Evolutionary conservation across 2,797 vertebrate species (phyloP).

Genomic region (Psittacula echo): DNA sequence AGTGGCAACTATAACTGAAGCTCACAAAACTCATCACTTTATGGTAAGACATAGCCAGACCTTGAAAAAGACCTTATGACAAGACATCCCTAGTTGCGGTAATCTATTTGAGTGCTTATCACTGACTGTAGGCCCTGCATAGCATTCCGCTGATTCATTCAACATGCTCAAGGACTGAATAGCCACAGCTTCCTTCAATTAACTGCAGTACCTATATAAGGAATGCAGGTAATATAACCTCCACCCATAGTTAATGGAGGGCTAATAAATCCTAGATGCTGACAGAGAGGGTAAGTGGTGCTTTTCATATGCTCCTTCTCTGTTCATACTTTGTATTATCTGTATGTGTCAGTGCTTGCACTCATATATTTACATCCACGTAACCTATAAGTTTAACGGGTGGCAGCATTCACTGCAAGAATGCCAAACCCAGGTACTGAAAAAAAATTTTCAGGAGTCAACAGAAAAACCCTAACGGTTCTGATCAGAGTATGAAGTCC

Average conservation of each 20-base stretch:
- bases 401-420: not conserved
- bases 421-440: not conserved
- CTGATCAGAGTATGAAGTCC: not conserved
- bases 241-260: not conserved
- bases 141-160: not conserved
- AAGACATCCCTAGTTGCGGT: not conserved
- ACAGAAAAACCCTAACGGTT: not conserved
- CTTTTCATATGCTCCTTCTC: not conserved
- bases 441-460: not conserved
- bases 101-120: not conserved
- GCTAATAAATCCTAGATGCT: no score
- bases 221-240: not conserved
- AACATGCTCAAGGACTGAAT: not conserved
- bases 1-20: not conserved
- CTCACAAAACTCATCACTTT: not conserved
- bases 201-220: not conserved
- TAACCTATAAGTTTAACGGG: no score
- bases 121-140: not conserved
- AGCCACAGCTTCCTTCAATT: not conserved
- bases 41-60: not conserved
- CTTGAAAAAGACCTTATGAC: not conserved
- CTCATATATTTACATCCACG: fast-evolving
- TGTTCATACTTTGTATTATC: fast-evolving
- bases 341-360: fast-evolving
- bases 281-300: not conserved